Conservation (phyloP, 1,140 invertebrate species). For the Drepana arcuata region DNA sequence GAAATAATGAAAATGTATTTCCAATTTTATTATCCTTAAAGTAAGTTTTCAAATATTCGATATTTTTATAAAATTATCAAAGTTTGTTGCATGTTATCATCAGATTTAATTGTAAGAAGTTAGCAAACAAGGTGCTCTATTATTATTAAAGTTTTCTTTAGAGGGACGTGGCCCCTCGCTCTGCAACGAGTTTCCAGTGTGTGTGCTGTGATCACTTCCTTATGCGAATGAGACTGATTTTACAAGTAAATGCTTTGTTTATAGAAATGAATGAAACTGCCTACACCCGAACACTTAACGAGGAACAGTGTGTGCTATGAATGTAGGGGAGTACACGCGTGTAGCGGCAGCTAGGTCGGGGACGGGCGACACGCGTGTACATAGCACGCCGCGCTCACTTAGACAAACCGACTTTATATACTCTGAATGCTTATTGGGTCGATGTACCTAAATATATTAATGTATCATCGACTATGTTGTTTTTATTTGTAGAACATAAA, state of each 20-base stretch:
- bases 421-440: constrained; percentile 30
- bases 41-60: constrained; percentile 44
- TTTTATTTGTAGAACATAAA: constrained; percentile 54
- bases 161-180: constrained; percentile 58
- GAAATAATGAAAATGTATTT: constrained; percentile 8
- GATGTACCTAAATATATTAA: not conserved
- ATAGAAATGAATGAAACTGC: constrained; percentile 48
- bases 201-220: constrained; percentile 71
- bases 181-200: constrained; percentile 70
- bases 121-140: constrained; percentile 66
- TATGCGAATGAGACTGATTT: constrained; percentile 72
- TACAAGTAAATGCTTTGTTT: constrained; percentile 59
- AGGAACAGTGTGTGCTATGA: not conserved
- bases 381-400: constrained; percentile 2
- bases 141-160: constrained; percentile 52
- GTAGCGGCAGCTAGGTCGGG: not conserved
- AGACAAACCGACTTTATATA: constrained; percentile 29
- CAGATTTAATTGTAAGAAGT: constrained; percentile 61
- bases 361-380: not conserved
- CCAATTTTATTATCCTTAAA: constrained; percentile 1
- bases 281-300: too few species aligned
- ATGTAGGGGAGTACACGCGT: not conserved
- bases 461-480: constrained; percentile 34
- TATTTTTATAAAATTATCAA: constrained; percentile 46
- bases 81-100: constrained; percentile 44